phyloP scores from a whole-genome alignment of 2,113 vertebrate species.

The Bubo bubo region DNA sequence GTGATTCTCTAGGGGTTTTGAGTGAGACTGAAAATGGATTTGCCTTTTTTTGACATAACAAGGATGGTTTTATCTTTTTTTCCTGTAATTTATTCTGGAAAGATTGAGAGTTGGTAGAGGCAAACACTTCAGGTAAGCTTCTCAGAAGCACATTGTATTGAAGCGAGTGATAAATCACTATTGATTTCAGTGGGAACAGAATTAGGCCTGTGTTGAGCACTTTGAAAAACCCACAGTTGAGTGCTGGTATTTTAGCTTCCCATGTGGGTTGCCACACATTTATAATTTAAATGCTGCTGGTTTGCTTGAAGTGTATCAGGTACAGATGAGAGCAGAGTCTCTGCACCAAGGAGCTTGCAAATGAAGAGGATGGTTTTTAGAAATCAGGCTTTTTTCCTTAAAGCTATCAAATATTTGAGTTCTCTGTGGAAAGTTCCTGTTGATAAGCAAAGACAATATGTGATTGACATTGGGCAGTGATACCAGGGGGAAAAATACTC shows the following conservation, averaged over 20 bases:
- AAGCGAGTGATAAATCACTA: slow-evolving; percentile 49
- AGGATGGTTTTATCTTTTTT: neutral
- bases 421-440: neutral
- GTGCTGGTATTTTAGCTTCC: slow-evolving; percentile 65
- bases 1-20: neutral
- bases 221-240: slow-evolving; percentile 50
- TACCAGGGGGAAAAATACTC: neutral
- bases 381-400: neutral
- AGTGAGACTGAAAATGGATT: neutral
- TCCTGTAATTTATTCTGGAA: slow-evolving; percentile 15
- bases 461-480: neutral
- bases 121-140: slow-evolving; percentile 23
- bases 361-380: neutral
- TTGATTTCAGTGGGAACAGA: slow-evolving; percentile 61
- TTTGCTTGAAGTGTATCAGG: slow-evolving; percentile 31
- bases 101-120: slow-evolving; percentile 11
- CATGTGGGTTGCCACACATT: slow-evolving; percentile 58
- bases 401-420: neutral
- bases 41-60: neutral
- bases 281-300: slow-evolving; percentile 50
- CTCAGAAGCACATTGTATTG: slow-evolving; percentile 21
- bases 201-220: slow-evolving; percentile 59
- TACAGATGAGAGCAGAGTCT: slow-evolving; percentile 31
- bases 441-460: neutral
- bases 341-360: slow-evolving; percentile 22